These are phyloP conservation scores for Orchesella cincta DNA, from an alignment of 1,140 invertebrate genomes.

Conservation along the genomic window DNA sequence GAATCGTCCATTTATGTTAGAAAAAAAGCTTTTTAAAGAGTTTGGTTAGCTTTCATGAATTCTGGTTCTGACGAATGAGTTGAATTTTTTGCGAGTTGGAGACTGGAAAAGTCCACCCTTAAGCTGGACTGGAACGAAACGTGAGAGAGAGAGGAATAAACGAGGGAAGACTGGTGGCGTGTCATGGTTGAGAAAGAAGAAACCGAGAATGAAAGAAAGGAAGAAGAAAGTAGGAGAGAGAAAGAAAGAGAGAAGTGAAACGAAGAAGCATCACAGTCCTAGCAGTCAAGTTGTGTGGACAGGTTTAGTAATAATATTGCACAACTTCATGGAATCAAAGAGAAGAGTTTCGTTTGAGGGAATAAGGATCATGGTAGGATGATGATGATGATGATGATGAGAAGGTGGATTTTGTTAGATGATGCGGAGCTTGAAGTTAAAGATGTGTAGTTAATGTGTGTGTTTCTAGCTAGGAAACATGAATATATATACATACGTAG, in stretches of 20 bases:
- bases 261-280: constrained; percentile 19
- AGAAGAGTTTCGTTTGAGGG: background rate
- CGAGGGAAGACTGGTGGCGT: background rate
- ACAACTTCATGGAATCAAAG: constrained; percentile 19
- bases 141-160: constrained; percentile 9
- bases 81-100: no score
- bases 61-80: no score
- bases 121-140: no score
- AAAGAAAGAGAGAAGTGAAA: constrained; percentile 27
- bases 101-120: no score
- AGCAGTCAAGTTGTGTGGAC: constrained; percentile 19
- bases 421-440: background rate
- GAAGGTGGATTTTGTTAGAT: background rate
- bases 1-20: background rate
- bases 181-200: constrained; percentile 15
- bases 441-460: background rate
- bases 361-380: background rate
- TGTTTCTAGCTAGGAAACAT: background rate
- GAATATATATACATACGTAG: background rate
- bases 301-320: constrained; percentile 42
- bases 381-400: background rate
- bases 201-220: constrained; percentile 4
- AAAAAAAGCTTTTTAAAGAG: background rate
- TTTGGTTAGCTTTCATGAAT: constrained; percentile 17
- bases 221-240: constrained; percentile 29